Conservation (phyloP, 2,888 invertebrate species). For the Sphaerophoria rueppellii region DNA sequence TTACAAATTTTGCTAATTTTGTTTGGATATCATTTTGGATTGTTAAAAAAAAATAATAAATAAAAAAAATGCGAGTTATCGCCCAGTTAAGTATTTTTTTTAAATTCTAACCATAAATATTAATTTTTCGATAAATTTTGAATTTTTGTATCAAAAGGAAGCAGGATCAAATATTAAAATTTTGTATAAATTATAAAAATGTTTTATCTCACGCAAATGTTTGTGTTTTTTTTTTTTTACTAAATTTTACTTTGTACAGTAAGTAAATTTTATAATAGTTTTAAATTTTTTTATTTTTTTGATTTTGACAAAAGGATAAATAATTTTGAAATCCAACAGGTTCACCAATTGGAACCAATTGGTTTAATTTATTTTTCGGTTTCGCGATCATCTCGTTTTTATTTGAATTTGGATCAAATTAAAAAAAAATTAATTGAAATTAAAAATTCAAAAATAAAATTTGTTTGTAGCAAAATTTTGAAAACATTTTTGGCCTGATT, state of each 20-base stretch:
- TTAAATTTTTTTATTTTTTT: constrained; percentile 23
- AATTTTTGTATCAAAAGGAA: constrained; percentile 54
- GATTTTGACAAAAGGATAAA: constrained; percentile 44
- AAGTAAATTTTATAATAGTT: constrained; percentile 58
- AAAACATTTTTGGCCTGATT: constrained; percentile 82
- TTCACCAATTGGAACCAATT: constrained; percentile 78
- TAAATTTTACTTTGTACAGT: constrained; percentile 63
- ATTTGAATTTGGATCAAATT: constrained; percentile 60
- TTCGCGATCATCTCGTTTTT: constrained; percentile 47
- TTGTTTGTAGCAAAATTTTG: constrained; percentile 75
- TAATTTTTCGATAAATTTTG: constrained; percentile 44
- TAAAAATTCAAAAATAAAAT: constrained; percentile 57
- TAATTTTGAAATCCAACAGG: constrained; percentile 76
- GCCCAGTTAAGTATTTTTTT: constrained; percentile 39
- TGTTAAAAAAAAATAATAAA: constrained; percentile 37
- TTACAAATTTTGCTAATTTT: constrained; percentile 72
- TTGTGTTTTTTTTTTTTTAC: constrained; percentile 51
- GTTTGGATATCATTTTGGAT: constrained; percentile 51
- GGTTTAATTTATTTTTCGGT: constrained; percentile 58
- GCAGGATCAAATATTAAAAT: constrained; percentile 64
- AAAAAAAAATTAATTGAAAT: constrained; percentile 48
- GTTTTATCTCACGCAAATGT: constrained; percentile 62
- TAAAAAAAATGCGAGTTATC: constrained; percentile 58
- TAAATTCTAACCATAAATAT: constrained; percentile 56
- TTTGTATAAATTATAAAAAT: constrained; percentile 53